Conservation (phyloP, 2,888 invertebrate genomes). For the Chymomyza amoena region DNA sequence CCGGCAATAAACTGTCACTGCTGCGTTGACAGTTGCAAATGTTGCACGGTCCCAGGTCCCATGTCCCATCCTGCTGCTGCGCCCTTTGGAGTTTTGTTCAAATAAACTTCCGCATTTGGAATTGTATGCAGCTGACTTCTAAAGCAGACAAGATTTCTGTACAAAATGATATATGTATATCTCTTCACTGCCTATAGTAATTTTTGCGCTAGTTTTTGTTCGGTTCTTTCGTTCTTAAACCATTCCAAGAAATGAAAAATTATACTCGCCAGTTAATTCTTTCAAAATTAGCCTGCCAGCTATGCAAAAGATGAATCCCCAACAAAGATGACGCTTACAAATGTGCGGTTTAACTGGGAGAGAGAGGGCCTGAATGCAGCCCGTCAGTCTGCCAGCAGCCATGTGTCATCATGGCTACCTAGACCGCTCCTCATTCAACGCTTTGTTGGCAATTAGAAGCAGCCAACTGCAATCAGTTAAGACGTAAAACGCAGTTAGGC, state of each 20-base stretch:
- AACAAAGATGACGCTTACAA: slow-evolving; percentile 55
- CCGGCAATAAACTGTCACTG: slow-evolving; percentile 59
- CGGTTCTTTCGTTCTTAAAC: slow-evolving; percentile 27
- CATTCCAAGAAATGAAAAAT: slow-evolving; percentile 72
- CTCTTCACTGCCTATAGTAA: slow-evolving; percentile 24
- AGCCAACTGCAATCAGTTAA: slow-evolving; percentile 51
- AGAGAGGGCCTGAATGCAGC: slow-evolving; percentile 24
- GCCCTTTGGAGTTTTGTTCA: slow-evolving; percentile 35
- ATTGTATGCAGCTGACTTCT: slow-evolving; percentile 55
- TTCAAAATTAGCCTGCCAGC: slow-evolving; percentile 68
- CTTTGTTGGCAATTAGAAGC: slow-evolving; percentile 43
- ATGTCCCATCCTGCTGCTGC: too few relatives aligned
- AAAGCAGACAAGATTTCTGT: slow-evolving; percentile 63
- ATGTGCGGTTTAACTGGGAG: slow-evolving; percentile 66
- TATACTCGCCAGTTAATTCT: slow-evolving; percentile 68
- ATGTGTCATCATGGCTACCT: slow-evolving; percentile 34
- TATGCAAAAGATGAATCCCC: slow-evolving; percentile 25
- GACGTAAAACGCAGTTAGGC: slow-evolving; percentile 36
- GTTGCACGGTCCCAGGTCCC: slow-evolving; percentile 47
- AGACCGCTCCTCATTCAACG: slow-evolving; percentile 19
- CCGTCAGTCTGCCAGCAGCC: slow-evolving; percentile 29
- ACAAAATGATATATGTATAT: slow-evolving; percentile 66
- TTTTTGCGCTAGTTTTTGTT: slow-evolving; percentile 40
- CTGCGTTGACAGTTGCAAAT: slow-evolving; percentile 70
- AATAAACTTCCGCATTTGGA: slow-evolving; percentile 65